A percentile compares a stretch with the other conserved stretches of the same genome.
These are phyloP conservation scores for Corydoras sp. DNA, from an alignment of 2,113 vertebrate genomes.

Conservation along the genomic window DNA sequence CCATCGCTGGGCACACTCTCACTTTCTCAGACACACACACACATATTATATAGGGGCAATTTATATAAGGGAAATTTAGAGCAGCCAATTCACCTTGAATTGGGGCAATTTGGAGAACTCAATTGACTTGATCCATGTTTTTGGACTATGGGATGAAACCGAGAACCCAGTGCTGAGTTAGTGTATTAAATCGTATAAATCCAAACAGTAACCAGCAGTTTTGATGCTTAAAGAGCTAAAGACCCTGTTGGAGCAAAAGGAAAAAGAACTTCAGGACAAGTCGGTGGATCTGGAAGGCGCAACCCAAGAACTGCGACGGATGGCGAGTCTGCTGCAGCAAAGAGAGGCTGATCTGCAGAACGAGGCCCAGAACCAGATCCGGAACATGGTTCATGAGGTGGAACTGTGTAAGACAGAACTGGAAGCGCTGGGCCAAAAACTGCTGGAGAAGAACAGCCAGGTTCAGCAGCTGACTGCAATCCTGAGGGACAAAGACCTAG, in stretches of 20 bases:
- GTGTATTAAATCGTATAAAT: neutral
- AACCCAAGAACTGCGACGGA: neutral
- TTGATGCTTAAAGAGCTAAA: neutral
- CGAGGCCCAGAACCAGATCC: neutral
- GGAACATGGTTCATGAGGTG: neutral
- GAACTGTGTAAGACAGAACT: conserved; percentile 4
- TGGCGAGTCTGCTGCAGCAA: neutral
- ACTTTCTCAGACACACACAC: too few relatives aligned
- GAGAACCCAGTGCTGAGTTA: neutral
- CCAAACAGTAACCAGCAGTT: neutral
- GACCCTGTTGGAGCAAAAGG: neutral
- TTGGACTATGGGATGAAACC: too few relatives aligned
- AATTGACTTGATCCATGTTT: too few relatives aligned
- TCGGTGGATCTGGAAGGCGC: neutral
- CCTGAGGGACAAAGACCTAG: neutral
- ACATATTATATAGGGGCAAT: too few relatives aligned
- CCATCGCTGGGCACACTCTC: too few relatives aligned
- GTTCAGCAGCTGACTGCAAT: neutral
- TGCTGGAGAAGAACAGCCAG: conserved; percentile 9
- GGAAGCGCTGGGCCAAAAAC: conserved; percentile 3
- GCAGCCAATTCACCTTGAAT: too few relatives aligned
- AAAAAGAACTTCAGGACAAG: neutral
- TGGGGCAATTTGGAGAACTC: too few relatives aligned
- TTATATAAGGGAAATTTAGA: too few relatives aligned
- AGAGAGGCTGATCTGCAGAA: neutral